These are phyloP conservation scores for Scolopax mira DNA, from an alignment of 2,113 vertebrate genomes.

Conservation along the genomic window DNA sequence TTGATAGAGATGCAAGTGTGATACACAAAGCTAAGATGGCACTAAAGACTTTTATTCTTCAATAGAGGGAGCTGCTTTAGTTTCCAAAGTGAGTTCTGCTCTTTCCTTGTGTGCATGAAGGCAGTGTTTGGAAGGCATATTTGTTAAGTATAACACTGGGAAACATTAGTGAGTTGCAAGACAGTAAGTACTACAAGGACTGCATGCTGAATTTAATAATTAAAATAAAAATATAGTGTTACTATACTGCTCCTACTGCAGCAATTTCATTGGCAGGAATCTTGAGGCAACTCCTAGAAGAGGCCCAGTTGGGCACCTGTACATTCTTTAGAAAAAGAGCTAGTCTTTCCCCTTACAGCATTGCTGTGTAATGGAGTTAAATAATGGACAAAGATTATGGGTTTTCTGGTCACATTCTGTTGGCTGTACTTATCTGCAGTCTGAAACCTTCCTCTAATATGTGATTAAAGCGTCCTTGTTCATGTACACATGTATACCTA, in stretches of 20 bases:
- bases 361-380: background rate
- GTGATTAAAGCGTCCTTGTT: background rate
- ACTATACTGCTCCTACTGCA: background rate
- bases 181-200: background rate
- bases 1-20: background rate
- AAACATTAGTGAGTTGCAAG: background rate
- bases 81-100: background rate
- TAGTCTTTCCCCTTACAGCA: background rate
- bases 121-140: background rate
- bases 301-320: background rate
- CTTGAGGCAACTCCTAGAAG: background rate
- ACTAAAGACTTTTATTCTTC: background rate
- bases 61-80: background rate
- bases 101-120: background rate
- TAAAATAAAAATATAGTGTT: background rate
- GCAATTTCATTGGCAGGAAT: background rate
- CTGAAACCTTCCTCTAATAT: background rate
- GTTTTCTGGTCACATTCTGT: background rate
- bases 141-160: background rate
- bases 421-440: background rate
- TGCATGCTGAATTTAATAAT: background rate
- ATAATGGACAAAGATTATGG: background rate
- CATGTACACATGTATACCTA: background rate
- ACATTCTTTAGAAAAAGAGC: background rate
- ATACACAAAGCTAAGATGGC: background rate